Evolutionary conservation across 2,888 invertebrate species (phyloP).

Genomic region (Hemaris fuciformis): DNA sequence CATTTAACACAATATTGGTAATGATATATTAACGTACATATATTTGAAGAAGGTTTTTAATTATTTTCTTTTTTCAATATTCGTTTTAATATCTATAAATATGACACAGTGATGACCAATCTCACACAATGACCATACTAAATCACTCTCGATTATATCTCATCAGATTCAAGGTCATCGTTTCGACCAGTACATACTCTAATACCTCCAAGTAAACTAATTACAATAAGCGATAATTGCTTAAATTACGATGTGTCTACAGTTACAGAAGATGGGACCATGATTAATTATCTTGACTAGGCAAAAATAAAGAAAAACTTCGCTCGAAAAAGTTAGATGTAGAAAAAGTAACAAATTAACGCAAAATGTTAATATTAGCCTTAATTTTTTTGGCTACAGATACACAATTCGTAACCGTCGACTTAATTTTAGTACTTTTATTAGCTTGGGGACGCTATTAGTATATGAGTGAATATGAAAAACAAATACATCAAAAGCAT

Average conservation of each 20-base stretch:
- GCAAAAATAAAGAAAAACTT: slow-evolving; percentile 8
- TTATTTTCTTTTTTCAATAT: too few species aligned
- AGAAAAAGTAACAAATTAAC: slow-evolving; percentile 5
- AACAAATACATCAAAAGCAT: too few species aligned
- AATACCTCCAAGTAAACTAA: not conserved
- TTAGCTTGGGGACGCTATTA: too few species aligned
- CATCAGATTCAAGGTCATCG: too few species aligned
- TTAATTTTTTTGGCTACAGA: not conserved
- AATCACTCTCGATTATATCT: too few species aligned
- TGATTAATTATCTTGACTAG: slow-evolving; percentile 11
- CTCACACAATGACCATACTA: too few species aligned
- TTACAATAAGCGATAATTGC: not conserved
- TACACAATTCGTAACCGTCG: not conserved
- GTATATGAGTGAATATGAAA: not conserved
- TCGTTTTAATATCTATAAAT: too few species aligned
- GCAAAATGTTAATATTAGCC: slow-evolving; percentile 8
- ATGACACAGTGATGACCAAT: not conserved
- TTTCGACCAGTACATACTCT: too few species aligned
- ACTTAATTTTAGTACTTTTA: not conserved
- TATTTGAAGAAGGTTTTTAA: too few species aligned
- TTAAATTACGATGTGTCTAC: not conserved
- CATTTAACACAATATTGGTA: too few species aligned
- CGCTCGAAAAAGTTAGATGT: not conserved
- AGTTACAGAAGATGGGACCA: slow-evolving; percentile 7
- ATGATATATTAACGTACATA: too few species aligned